Evolutionary conservation across 2,888 invertebrate species (phyloP).

Genomic region (Muschampia plurimacula): DNA sequence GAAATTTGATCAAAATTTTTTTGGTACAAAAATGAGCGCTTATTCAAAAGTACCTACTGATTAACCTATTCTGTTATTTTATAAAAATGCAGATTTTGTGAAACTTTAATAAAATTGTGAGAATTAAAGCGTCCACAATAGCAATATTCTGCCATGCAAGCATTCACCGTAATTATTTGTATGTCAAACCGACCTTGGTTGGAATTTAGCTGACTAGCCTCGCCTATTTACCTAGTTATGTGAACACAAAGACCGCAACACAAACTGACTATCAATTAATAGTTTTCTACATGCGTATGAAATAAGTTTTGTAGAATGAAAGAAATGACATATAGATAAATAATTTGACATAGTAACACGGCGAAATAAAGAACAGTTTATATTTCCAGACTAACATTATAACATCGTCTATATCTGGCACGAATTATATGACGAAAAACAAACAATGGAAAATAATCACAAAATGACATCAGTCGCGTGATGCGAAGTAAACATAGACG

Average conservation of each 20-base stretch:
- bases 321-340: too few species aligned
- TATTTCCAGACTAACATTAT: neutral
- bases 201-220: slow-evolving; percentile 45
- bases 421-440: neutral
- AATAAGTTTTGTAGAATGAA: too few species aligned
- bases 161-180: slow-evolving; percentile 16
- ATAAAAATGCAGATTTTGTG: too few species aligned
- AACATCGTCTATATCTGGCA: too few species aligned
- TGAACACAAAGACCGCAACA: slow-evolving; percentile 2
- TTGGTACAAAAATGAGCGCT: too few species aligned
- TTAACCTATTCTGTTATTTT: too few species aligned
- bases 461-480: slow-evolving; percentile 1
- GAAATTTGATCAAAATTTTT: too few species aligned
- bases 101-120: neutral
- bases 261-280: slow-evolving; percentile 11
- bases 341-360: too few species aligned
- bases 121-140: neutral
- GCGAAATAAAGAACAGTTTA: too few species aligned
- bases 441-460: neutral
- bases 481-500: neutral
- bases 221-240: slow-evolving; percentile 44
- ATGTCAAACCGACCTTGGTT: slow-evolving; percentile 39
- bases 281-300: neutral
- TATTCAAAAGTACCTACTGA: too few species aligned
- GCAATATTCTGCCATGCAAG: neutral